Conservation (phyloP, 2,797 vertebrate species). For the Rhyacichthys aspro region DNA sequence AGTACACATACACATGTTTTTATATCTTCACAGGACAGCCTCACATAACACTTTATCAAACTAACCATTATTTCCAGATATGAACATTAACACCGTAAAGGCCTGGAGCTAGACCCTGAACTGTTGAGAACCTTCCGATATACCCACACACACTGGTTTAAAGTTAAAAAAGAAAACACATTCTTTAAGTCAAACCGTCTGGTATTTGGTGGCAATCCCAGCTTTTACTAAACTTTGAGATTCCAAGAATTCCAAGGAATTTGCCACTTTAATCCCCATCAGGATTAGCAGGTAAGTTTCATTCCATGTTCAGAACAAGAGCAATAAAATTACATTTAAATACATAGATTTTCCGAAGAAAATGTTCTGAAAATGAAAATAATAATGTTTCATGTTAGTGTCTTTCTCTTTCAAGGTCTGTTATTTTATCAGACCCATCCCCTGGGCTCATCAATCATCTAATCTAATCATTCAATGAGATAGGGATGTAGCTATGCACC, state of each 20-base stretch:
- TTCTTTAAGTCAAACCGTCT: slow-evolving; percentile 36
- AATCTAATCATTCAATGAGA: slow-evolving; percentile 64
- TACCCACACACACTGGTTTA: slow-evolving; percentile 4
- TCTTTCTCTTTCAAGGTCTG: neutral
- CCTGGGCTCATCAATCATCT: slow-evolving; percentile 53
- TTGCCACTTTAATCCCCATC: slow-evolving; percentile 72
- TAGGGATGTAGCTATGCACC: slow-evolving; percentile 15
- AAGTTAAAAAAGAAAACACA: slow-evolving; percentile 19
- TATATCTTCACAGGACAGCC: too few species aligned
- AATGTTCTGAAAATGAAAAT: slow-evolving; percentile 2
- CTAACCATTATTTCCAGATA: too few species aligned
- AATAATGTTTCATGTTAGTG: slow-evolving; percentile 12
- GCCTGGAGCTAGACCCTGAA: too few species aligned
- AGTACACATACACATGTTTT: too few species aligned
- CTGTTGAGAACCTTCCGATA: neutral
- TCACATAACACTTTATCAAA: too few species aligned
- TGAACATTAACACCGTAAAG: too few species aligned
- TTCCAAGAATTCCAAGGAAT: slow-evolving; percentile 76
- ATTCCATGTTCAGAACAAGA: slow-evolving; percentile 50
- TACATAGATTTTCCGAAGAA: too few species aligned
- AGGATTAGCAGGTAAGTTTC: slow-evolving; percentile 70
- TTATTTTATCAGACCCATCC: slow-evolving; percentile 30
- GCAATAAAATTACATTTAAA: slow-evolving; percentile 21
- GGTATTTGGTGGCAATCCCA: slow-evolving; percentile 63
- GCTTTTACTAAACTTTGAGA: slow-evolving; percentile 69